Conservation (phyloP, 2,113 vertebrate species). For the Phalacrocorax carbo region DNA sequence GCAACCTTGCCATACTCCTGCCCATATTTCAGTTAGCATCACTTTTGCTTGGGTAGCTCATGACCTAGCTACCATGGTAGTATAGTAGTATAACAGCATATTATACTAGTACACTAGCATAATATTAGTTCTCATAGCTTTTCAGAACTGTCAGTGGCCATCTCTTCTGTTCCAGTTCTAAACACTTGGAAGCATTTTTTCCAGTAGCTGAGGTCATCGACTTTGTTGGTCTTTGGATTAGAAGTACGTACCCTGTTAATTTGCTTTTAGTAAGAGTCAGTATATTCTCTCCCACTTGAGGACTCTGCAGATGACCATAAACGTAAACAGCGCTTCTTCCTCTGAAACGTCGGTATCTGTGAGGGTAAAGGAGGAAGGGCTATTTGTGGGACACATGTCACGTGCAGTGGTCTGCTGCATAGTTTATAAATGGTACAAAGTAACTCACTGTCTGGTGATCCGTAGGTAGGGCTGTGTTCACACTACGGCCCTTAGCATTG, state of each 20-base stretch:
- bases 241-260: background rate
- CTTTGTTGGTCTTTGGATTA: background rate
- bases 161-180: background rate
- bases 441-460: accelerated
- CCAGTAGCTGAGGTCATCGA: background rate
- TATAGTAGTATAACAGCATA: too few species aligned
- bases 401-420: accelerated
- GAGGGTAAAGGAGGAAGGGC: background rate
- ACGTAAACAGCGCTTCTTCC: background rate
- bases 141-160: background rate
- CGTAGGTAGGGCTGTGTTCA: background rate
- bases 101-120: too few species aligned
- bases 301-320: background rate
- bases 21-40: background rate
- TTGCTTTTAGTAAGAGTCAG: background rate
- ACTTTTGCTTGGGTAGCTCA: background rate
- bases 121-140: too few species aligned
- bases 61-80: background rate
- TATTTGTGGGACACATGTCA: accelerated
- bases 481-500: background rate
- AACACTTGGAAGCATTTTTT: background rate
- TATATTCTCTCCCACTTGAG: background rate
- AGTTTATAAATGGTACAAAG: accelerated
- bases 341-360: accelerated
- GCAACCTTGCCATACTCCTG: background rate